Conservation (phyloP, 2,888 invertebrate species). For the Apantesis nais region DNA sequence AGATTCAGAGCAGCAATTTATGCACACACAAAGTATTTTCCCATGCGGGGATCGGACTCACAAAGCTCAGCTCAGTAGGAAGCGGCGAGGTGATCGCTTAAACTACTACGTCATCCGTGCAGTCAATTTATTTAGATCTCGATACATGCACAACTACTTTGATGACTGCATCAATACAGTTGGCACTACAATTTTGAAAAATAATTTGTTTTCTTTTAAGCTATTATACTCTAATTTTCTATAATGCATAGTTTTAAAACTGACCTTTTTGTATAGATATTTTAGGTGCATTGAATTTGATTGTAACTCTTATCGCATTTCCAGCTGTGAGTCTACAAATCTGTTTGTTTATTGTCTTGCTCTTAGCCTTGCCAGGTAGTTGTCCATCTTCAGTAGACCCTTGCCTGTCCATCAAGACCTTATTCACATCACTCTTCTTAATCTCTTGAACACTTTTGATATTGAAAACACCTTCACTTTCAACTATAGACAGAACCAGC, state of each 20-base stretch:
- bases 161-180: no score
- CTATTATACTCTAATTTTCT: not conserved
- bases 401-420: constrained; percentile 65
- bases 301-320: constrained; percentile 71
- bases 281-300: constrained; percentile 70
- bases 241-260: constrained; percentile 26
- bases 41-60: no score
- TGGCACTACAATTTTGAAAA: no score
- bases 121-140: no score
- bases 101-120: no score
- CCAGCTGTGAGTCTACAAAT: constrained; percentile 71
- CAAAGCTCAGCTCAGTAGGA: no score
- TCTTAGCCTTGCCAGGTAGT: constrained; percentile 53
- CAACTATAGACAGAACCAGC: constrained; percentile 64
- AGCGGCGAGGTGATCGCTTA: no score
- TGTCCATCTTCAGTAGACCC: constrained; percentile 56
- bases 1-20: no score
- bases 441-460: constrained; percentile 76
- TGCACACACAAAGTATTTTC: no score
- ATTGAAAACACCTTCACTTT: constrained; percentile 65
- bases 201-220: no score
- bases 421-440: constrained; percentile 71
- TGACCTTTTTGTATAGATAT: constrained; percentile 61
- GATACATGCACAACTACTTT: no score
- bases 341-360: constrained; percentile 65